A percentile compares a stretch with the other conserved stretches of the same genome.
Conservation (phyloP, 2,113 vertebrate species). For the Xenopus laevis region DNA sequence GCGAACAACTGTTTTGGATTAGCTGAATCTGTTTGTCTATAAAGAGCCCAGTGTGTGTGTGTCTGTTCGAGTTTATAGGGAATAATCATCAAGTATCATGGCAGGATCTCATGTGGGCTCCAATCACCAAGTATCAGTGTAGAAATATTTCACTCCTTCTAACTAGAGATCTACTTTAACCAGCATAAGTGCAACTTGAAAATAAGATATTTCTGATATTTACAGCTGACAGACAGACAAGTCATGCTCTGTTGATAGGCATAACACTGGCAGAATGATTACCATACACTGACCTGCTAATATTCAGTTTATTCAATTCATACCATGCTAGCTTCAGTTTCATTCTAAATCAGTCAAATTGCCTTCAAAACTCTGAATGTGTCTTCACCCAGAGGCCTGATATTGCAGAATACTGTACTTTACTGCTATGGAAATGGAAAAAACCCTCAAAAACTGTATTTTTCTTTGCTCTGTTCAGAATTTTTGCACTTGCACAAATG, state of each 20-base stretch:
- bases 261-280: neutral
- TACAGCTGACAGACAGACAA: slow-evolving; percentile 2
- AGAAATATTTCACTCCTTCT: neutral
- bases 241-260: neutral
- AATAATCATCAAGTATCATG: too few relatives aligned
- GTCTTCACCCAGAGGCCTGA: neutral
- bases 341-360: slow-evolving; percentile 5
- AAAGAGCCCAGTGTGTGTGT: too few relatives aligned
- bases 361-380: neutral
- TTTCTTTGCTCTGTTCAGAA: too few relatives aligned
- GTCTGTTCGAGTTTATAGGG: too few relatives aligned
- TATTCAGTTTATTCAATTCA: slow-evolving; percentile 8
- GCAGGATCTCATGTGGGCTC: neutral
- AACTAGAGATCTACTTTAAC: neutral
- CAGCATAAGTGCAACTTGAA: neutral
- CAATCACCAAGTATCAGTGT: neutral
- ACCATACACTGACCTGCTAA: slow-evolving; percentile 3
- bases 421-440: too few relatives aligned
- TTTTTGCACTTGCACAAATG: too few relatives aligned
- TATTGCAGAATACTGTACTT: neutral
- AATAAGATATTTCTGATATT: neutral
- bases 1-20: too few relatives aligned
- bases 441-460: too few relatives aligned
- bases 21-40: too few relatives aligned
- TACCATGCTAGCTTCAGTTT: neutral